A percentile compares a stretch with the other conserved stretches of the same genome.
These are phyloP conservation scores for Metallyticus violacea DNA, from an alignment of 2,888 invertebrate genomes.

Conservation along the genomic window DNA sequence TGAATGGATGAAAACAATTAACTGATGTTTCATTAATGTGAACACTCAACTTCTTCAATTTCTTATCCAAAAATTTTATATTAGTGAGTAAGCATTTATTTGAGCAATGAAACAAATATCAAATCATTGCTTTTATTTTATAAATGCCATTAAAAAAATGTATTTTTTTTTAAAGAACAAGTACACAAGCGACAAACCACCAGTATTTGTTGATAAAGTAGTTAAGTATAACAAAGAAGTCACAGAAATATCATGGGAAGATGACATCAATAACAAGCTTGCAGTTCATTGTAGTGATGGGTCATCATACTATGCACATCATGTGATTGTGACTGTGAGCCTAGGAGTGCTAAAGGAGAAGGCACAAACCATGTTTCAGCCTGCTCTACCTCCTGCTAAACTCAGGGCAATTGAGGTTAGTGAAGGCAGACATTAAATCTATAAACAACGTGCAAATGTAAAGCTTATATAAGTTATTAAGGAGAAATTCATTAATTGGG, in stretches of 20 bases:
- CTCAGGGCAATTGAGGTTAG: slow-evolving; percentile 52
- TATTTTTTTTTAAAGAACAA: slow-evolving; percentile 46
- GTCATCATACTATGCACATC: slow-evolving; percentile 53
- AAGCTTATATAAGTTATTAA: too few species aligned
- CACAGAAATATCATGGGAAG: slow-evolving; percentile 32
- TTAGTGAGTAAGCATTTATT: too few species aligned
- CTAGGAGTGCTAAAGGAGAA: slow-evolving; percentile 66
- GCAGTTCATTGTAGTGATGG: slow-evolving; percentile 54
- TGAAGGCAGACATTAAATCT: background rate
- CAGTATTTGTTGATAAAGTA: slow-evolving; percentile 46
- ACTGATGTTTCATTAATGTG: too few species aligned
- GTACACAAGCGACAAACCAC: slow-evolving; percentile 49
- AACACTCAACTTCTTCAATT: too few species aligned
- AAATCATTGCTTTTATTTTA: too few species aligned
- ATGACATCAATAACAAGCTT: slow-evolving; percentile 38
- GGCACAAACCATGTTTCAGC: slow-evolving; percentile 53
- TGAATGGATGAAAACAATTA: too few species aligned
- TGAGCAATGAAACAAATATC: too few species aligned
- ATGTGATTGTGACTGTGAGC: slow-evolving; percentile 66
- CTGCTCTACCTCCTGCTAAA: slow-evolving; percentile 55
- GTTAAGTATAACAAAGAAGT: slow-evolving; percentile 52
- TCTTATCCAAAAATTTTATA: too few species aligned
- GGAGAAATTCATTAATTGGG: too few species aligned
- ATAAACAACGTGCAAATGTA: background rate
- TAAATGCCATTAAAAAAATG: background rate